These are phyloP conservation scores for Phallusia fumigata DNA, from an alignment of 23 tunicate genomes.

Conservation along the genomic window DNA sequence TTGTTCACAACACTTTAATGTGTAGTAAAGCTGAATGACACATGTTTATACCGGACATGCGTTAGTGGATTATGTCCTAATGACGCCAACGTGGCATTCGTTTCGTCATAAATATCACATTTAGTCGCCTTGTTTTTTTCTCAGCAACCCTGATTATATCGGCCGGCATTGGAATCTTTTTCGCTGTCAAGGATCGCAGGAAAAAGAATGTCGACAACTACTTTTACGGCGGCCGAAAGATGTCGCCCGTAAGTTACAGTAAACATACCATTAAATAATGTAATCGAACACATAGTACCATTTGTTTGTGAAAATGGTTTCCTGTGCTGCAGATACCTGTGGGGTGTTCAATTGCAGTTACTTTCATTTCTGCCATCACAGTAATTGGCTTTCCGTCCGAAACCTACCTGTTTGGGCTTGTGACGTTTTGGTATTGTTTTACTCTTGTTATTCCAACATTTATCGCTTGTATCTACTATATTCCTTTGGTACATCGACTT, in stretches of 20 bases:
- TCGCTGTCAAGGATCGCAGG: slow-evolving; percentile 46
- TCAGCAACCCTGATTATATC: slow-evolving; percentile 33
- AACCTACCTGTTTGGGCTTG: slow-evolving; percentile 44
- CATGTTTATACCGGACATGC: too few relatives aligned
- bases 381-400: slow-evolving; percentile 49
- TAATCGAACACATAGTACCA: not conserved
- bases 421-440: slow-evolving; percentile 34
- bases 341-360: slow-evolving; percentile 51
- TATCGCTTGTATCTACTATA: slow-evolving; percentile 57
- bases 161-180: slow-evolving; percentile 36
- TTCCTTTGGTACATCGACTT: slow-evolving; percentile 54
- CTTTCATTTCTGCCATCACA: slow-evolving; percentile 66
- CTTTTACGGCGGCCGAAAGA: slow-evolving; percentile 53
- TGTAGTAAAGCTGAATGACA: too few relatives aligned
- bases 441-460: slow-evolving; percentile 25
- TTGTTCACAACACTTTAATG: too few relatives aligned
- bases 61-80: too few relatives aligned
- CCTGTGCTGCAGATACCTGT: slow-evolving; percentile 40
- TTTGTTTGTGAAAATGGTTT: not conserved
- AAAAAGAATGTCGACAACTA: slow-evolving; percentile 50
- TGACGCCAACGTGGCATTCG: too few relatives aligned
- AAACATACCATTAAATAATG: not conserved
- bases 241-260: slow-evolving; percentile 44
- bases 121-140: not conserved
- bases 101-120: too few relatives aligned